Base-by-base conservation (phyloP, 2,113 vertebrate species). In the Pristiophorus japonicus region DNA sequence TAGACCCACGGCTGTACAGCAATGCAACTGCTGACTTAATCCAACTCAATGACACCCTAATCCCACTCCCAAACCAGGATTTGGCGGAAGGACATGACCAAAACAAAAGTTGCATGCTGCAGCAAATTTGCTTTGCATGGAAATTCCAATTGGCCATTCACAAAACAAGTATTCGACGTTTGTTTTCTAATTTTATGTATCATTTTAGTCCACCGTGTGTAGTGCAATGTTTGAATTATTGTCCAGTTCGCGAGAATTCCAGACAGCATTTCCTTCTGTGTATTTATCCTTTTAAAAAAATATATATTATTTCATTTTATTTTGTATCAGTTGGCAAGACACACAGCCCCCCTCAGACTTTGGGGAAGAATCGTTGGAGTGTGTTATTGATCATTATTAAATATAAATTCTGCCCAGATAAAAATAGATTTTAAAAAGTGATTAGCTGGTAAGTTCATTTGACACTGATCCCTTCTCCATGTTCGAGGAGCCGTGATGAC, bases 391-490 rank as follows among this genome's bases (percentile, higher is more conserved):
- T 92, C 62, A 62, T 65, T 92, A 92, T 92, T 92, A 92, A 38
- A 92, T 65, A 92, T 92, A 92, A 63, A 92, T 92, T 92, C 88
- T 92, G n/a, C 8, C 3, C 88, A 22, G 88, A 92, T 92, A 92
- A 92, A 92, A 92, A 92, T 92, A 92, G 88, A n/a, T 38, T 20
- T n/a, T n/a, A 8, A 62, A 92, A 90, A 92, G n/a, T 63, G 88
- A 92, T 92, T 92, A 92, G 88, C 88, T 92, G 88, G 88, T 92
- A 63, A 62, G 88, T 92, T 92, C n/a, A 92, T 65, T 92, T 92
- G 88, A 92, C 88, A 92, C 88, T 92, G 88, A 92, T 92, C 88
- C 59, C 88, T 11, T 18, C 59, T 92, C 59, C 88, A n/a, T 63
- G 88, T 63, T 92, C 59, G n/a, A 92, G 88, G 59, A 92, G 59